phyloP scores from a whole-genome alignment of 2,888 invertebrate genomes.

The Lymantria dispar region DNA sequence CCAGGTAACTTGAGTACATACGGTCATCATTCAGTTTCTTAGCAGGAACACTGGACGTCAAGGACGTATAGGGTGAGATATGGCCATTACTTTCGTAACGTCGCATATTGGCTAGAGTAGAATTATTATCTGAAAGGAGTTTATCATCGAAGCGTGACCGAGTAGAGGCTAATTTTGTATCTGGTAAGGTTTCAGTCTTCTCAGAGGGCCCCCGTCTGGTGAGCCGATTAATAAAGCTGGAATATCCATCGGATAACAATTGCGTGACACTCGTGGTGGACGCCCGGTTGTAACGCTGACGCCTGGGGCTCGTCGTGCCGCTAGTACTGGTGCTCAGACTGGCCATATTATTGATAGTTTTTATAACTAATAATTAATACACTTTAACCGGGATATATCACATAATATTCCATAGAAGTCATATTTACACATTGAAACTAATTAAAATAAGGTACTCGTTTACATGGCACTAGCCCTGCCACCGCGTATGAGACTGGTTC shows the following conservation, averaged over 20 bases:
- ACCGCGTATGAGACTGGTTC: constrained; percentile 63
- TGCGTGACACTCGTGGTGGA: constrained; percentile 93
- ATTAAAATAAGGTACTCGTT: constrained; percentile 27
- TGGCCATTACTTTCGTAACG: constrained; percentile 72
- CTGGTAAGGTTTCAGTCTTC: constrained; percentile 76
- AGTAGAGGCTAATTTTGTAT: constrained; percentile 55
- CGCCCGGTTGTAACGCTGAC: constrained; percentile 88
- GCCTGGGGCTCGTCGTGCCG: constrained; percentile 77
- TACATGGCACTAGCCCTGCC: constrained; percentile 49
- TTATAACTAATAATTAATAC: constrained; percentile 34
- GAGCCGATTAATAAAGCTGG: constrained; percentile 91
- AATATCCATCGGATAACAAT: constrained; percentile 92
- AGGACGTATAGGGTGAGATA: constrained; percentile 65
- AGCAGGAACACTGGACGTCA: constrained; percentile 49
- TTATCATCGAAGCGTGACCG: constrained; percentile 72
- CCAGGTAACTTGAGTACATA: constrained; percentile 67
- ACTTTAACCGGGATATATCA: constrained; percentile 68
- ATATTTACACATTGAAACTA: constrained; percentile 52
- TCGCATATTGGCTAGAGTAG: constrained; percentile 61
- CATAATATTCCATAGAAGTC: constrained; percentile 57
- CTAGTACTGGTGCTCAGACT: constrained; percentile 62
- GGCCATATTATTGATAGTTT: constrained; percentile 51
- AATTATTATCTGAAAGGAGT: constrained; percentile 58
- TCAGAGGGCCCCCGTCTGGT: constrained; percentile 90
- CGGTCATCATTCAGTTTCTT: constrained; percentile 70